Evolutionary conservation across 2,888 invertebrate species (phyloP).

Genomic region (Epinotia brunnichana): DNA sequence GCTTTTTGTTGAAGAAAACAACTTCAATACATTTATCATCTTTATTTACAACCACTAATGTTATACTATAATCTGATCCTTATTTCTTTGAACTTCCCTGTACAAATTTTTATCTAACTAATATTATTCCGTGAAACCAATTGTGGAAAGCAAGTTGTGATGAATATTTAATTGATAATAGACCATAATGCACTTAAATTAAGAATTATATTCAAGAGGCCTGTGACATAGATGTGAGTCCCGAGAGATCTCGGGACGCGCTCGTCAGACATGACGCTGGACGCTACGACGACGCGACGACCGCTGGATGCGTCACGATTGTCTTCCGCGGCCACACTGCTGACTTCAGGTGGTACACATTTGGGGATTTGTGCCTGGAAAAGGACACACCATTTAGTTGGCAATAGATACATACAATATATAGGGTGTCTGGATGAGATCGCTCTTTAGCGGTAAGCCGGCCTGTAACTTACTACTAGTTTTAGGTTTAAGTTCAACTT

Average conservation of each 20-base stretch:
- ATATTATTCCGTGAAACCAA: conserved; percentile 19
- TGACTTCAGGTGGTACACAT: conserved; percentile 83
- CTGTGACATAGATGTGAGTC: conserved; percentile 55
- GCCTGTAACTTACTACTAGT: too few species aligned
- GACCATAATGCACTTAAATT: conserved; percentile 42
- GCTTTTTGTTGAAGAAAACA: conserved; percentile 18
- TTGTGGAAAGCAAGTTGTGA: conserved; percentile 21
- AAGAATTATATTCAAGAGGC: conserved; percentile 50
- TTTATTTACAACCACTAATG: conserved; percentile 47
- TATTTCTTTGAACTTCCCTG: conserved; percentile 46
- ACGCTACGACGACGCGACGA: conserved; percentile 85
- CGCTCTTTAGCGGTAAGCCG: too few species aligned
- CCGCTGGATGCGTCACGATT: conserved; percentile 75
- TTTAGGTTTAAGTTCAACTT: too few species aligned
- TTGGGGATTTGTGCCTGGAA: conserved; percentile 66
- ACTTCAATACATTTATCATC: conserved; percentile 41
- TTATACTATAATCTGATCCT: conserved; percentile 41
- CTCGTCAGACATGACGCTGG: conserved; percentile 87
- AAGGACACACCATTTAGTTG: not conserved
- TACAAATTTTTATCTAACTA: conserved; percentile 45
- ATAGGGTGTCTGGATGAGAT: too few species aligned
- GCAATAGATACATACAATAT: too few species aligned
- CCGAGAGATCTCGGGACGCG: conserved; percentile 69
- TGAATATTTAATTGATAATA: conserved; percentile 32
- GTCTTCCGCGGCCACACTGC: conserved; percentile 70